Conservation (phyloP, 2,113 vertebrate genomes). For the Holacanthus passer region DNA sequence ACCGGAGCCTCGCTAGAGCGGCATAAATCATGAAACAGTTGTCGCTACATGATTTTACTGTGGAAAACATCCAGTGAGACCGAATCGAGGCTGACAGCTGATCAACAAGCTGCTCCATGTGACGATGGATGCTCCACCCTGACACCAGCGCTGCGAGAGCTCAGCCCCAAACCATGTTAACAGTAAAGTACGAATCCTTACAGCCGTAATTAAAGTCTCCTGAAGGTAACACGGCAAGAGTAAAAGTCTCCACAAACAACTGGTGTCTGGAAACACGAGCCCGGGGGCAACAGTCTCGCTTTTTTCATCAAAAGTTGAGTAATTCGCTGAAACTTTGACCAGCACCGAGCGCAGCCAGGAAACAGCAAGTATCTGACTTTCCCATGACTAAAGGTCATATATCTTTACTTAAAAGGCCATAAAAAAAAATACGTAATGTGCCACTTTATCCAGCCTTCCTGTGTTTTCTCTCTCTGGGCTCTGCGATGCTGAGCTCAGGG, state of each 20-base stretch:
- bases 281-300: slow-evolving; percentile 34
- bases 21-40: slow-evolving; percentile 34
- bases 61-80: slow-evolving; percentile 50
- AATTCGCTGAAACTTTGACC: slow-evolving; percentile 60
- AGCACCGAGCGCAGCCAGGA: slow-evolving; percentile 52
- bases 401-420: slow-evolving; percentile 49
- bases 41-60: slow-evolving; percentile 27
- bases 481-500: slow-evolving; percentile 36
- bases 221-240: slow-evolving; percentile 34
- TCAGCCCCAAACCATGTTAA: slow-evolving; percentile 45
- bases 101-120: slow-evolving; percentile 50
- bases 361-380: slow-evolving; percentile 64
- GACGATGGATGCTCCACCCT: slow-evolving; percentile 55
- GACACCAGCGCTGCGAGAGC: slow-evolving; percentile 22
- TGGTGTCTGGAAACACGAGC: slow-evolving; percentile 61
- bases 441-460: slow-evolving; percentile 43
- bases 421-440: slow-evolving; percentile 34
- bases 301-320: slow-evolving; percentile 62
- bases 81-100: slow-evolving; percentile 49
- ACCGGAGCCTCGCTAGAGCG: slow-evolving; percentile 6
- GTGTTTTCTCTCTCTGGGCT: slow-evolving; percentile 40
- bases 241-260: slow-evolving; percentile 65
- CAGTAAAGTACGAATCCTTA: slow-evolving; percentile 68
- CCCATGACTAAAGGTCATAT: slow-evolving; percentile 66
- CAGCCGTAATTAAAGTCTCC: slow-evolving; percentile 48